Conservation (phyloP, 2,113 vertebrate species). For the Perca schrenkii region DNA sequence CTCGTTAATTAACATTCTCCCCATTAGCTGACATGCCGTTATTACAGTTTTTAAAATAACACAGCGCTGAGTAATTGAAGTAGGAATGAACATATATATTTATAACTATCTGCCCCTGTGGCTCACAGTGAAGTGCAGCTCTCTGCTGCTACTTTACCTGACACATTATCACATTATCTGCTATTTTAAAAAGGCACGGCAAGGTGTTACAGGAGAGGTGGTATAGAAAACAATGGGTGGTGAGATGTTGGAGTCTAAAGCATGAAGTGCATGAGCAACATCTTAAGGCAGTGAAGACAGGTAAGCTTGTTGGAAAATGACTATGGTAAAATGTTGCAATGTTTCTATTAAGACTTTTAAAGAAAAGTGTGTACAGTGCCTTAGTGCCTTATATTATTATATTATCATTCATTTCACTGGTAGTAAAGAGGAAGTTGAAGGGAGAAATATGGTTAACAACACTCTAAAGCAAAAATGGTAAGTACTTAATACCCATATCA, state of each 20-base stretch:
- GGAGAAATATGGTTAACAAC: neutral
- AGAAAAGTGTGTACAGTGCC: neutral
- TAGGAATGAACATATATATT: neutral
- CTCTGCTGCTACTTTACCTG: conserved; percentile 13
- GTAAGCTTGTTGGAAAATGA: neutral
- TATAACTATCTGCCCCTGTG: conserved; percentile 21
- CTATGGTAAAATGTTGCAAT: neutral
- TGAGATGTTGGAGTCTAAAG: neutral
- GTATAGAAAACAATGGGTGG: neutral
- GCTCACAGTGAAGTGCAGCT: conserved; percentile 6
- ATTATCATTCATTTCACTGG: neutral
- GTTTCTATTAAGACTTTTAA: neutral
- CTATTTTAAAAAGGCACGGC: conserved; percentile 9
- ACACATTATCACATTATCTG: conserved; percentile 36
- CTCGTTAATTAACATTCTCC: conserved; percentile 21
- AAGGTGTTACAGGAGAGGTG: conserved; percentile 16
- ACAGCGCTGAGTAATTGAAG: neutral
- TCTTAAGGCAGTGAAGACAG: neutral
- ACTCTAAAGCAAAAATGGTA: neutral
- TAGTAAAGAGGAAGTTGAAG: neutral
- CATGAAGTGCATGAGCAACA: neutral
- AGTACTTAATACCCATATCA: neutral
- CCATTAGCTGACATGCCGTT: neutral
- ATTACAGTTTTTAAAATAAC: conserved; percentile 20
- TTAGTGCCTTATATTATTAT: neutral